Percentiles rank a stretch among this genome's conserved stretches.
phyloP scores from a whole-genome alignment of 2,113 vertebrate species.

The Chiloscyllium plagiosum region DNA sequence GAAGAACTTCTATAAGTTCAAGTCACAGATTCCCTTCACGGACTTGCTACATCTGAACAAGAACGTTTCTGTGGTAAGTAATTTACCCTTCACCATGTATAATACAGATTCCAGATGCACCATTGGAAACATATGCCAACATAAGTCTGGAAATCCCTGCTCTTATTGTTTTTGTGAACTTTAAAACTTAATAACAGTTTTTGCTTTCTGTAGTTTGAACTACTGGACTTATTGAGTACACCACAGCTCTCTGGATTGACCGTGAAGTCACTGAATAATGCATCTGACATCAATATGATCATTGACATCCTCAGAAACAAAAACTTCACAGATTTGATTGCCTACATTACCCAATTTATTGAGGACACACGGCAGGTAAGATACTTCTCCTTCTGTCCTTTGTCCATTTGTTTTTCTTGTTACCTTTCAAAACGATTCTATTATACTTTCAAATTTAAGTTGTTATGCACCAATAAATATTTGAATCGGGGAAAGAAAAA shows the following conservation, averaged over 20 bases:
- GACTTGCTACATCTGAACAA: not conserved
- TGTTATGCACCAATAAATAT: not conserved
- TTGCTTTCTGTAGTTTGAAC: conserved; percentile 2
- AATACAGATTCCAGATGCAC: not conserved
- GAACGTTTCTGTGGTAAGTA: not conserved
- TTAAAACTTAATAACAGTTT: not conserved
- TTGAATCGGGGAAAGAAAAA: not conserved
- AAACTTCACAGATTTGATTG: not conserved
- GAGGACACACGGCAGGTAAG: not conserved
- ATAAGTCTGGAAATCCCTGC: not conserved
- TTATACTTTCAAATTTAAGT: not conserved
- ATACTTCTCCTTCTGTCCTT: not conserved
- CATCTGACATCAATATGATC: not conserved
- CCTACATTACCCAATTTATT: not conserved
- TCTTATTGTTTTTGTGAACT: not conserved
- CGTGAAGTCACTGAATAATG: not conserved
- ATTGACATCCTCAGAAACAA: not conserved
- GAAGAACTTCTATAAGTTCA: not conserved
- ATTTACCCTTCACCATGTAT: not conserved
- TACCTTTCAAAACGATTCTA: not conserved
- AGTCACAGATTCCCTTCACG: not conserved
- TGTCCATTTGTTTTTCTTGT: not conserved
- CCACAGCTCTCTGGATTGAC: not conserved
- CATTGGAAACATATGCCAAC: not conserved
- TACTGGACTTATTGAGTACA: not conserved